Evolutionary conservation across 2,797 vertebrate species (phyloP).

Genomic region (Semaprochilodus insignis): DNA sequence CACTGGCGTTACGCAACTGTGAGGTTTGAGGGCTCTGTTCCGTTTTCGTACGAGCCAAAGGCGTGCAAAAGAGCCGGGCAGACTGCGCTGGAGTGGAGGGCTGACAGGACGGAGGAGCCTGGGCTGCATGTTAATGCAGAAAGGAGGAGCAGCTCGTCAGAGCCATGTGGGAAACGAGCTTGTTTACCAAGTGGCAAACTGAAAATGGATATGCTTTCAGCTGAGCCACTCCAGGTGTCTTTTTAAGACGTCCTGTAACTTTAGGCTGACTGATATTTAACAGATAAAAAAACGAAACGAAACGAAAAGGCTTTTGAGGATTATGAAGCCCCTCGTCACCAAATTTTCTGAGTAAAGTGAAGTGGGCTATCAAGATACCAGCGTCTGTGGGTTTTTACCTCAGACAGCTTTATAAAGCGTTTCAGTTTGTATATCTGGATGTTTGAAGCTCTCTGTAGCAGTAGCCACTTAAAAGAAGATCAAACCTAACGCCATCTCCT

Average conservation of each 20-base stretch:
- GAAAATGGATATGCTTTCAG: neutral
- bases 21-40: slow-evolving; percentile 45
- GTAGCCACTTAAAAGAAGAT: too few relatives aligned
- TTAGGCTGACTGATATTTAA: neutral
- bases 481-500: too few relatives aligned
- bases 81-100: neutral
- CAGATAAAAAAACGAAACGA: neutral
- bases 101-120: neutral
- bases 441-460: too few relatives aligned
- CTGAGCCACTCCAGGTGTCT: neutral
- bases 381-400: too few relatives aligned
- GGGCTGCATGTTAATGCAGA: neutral
- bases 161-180: slow-evolving; percentile 25
- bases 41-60: neutral
- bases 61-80: neutral
- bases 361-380: too few relatives aligned
- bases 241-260: neutral
- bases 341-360: too few relatives aligned
- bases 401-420: too few relatives aligned
- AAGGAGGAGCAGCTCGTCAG: neutral
- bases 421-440: too few relatives aligned
- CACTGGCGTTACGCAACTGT: slow-evolving; percentile 71
- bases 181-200: slow-evolving; percentile 68
- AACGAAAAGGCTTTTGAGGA: neutral
- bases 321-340: neutral